Conservation (phyloP, 1,140 invertebrate genomes). For the Drosophila kurseongensis region DNA sequence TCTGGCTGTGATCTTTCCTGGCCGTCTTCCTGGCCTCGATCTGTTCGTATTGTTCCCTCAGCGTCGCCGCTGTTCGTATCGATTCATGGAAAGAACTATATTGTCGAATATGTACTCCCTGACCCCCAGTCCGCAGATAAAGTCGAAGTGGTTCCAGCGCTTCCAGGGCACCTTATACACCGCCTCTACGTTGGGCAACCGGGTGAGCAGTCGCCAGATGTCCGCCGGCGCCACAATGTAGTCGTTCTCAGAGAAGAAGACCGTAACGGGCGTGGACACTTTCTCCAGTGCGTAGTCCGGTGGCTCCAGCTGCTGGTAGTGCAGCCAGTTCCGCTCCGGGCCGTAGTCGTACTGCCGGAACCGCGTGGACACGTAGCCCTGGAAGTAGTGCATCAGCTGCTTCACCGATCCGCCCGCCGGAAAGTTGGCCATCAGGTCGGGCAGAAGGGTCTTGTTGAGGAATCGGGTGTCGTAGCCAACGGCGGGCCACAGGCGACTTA, state of each 20-base stretch:
- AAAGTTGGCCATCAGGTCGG: slow-evolving; percentile 85
- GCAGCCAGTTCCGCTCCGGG: slow-evolving; percentile 84
- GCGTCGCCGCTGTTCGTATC: slow-evolving; percentile 65
- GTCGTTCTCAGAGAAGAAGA: slow-evolving; percentile 89
- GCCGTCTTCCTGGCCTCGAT: neutral
- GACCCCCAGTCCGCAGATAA: slow-evolving; percentile 88
- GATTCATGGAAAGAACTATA: slow-evolving; percentile 80
- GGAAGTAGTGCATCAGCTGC: slow-evolving; percentile 85
- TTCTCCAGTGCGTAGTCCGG: slow-evolving; percentile 87
- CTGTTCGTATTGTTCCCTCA: neutral
- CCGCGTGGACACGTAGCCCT: slow-evolving; percentile 83
- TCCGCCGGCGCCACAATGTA: slow-evolving; percentile 87
- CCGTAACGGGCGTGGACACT: slow-evolving; percentile 87
- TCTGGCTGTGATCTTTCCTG: slow-evolving; percentile 39
- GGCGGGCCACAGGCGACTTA: slow-evolving; percentile 86
- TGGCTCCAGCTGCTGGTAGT: slow-evolving; percentile 85
- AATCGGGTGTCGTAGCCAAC: slow-evolving; percentile 85
- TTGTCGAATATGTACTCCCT: slow-evolving; percentile 87
- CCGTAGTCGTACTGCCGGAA: slow-evolving; percentile 85
- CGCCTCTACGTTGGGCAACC: slow-evolving; percentile 74
- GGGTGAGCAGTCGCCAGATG: slow-evolving; percentile 85
- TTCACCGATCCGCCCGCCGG: slow-evolving; percentile 86
- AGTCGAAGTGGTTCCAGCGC: slow-evolving; percentile 91
- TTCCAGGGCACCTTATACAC: slow-evolving; percentile 86
- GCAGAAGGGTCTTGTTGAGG: slow-evolving; percentile 84